Evolutionary conservation across 2,113 vertebrate genomes (phyloP).

Genomic region (Chlorodrepanis virens): DNA sequence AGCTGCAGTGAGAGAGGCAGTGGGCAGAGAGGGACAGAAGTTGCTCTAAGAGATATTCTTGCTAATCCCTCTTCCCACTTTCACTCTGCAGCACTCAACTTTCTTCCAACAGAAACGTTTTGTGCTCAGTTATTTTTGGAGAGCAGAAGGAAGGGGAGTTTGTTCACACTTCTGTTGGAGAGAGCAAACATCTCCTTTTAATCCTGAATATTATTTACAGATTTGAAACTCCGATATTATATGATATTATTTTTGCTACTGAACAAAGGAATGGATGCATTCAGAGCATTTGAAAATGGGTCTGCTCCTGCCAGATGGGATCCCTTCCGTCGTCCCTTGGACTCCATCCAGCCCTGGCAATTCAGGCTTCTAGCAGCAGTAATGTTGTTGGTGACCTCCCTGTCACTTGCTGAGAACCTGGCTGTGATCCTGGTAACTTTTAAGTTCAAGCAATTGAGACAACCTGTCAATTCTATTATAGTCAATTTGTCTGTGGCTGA

Average conservation of each 20-base stretch:
- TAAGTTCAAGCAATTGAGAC: constrained; percentile 84
- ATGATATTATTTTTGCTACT: background rate
- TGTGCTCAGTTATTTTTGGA: background rate
- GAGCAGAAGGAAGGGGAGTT: background rate
- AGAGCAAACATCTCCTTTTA: background rate
- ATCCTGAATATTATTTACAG: background rate
- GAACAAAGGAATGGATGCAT: constrained; percentile 65
- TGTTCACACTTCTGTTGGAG: background rate
- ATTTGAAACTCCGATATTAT: background rate
- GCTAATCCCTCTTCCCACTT: background rate
- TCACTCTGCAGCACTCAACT: background rate
- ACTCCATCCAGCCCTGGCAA: constrained; percentile 82
- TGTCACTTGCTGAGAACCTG: constrained; percentile 86
- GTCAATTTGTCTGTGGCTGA: constrained; percentile 88
- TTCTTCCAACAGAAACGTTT: background rate
- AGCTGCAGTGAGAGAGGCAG: background rate
- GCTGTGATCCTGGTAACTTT: constrained; percentile 87
- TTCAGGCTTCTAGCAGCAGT: constrained; percentile 83
- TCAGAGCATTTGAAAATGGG: constrained; percentile 69
- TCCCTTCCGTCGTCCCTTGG: constrained; percentile 75
- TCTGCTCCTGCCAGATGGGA: constrained; percentile 55
- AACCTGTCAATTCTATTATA: constrained; percentile 89
- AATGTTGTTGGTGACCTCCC: constrained; percentile 83
- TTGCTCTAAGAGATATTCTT: background rate
- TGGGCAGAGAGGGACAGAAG: background rate